A percentile compares a stretch with the other conserved stretches of the same genome.
Evolutionary conservation across 2,797 vertebrate species (phyloP).

Genomic region (Paguma larvata): DNA sequence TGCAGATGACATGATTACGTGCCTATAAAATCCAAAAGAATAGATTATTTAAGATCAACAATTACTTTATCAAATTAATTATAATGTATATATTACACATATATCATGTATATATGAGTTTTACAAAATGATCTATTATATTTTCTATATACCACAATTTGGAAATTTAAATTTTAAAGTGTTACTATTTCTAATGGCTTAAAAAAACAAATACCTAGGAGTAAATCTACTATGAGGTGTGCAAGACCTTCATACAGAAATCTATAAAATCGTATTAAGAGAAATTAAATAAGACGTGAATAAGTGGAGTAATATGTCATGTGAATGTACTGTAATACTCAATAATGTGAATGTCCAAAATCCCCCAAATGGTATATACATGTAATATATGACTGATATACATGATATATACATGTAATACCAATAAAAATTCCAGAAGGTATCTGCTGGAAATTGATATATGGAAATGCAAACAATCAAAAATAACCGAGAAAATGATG

Average conservation of each 20-base stretch:
- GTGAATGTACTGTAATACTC: neutral
- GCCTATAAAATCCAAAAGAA: neutral
- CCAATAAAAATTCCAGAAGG: neutral
- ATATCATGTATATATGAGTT: no score
- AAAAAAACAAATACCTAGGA: neutral
- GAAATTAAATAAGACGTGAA: neutral
- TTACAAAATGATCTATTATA: neutral
- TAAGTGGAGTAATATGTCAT: neutral
- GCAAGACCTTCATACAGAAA: neutral
- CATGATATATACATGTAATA: neutral
- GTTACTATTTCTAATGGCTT: neutral
- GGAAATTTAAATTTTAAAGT: constrained; percentile 8
- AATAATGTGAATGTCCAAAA: neutral
- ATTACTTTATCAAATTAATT: neutral
- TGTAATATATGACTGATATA: neutral
- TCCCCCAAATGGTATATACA: neutral
- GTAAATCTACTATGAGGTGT: neutral
- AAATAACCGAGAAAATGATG: neutral
- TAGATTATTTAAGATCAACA: neutral
- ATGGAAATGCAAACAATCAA: neutral
- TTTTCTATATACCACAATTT: neutral
- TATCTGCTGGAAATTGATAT: neutral
- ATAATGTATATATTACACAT: no score
- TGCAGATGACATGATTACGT: neutral
- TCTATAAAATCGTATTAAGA: neutral